Evolutionary conservation across 2,113 vertebrate species (phyloP).

Genomic region (Anseranas semipalmata): DNA sequence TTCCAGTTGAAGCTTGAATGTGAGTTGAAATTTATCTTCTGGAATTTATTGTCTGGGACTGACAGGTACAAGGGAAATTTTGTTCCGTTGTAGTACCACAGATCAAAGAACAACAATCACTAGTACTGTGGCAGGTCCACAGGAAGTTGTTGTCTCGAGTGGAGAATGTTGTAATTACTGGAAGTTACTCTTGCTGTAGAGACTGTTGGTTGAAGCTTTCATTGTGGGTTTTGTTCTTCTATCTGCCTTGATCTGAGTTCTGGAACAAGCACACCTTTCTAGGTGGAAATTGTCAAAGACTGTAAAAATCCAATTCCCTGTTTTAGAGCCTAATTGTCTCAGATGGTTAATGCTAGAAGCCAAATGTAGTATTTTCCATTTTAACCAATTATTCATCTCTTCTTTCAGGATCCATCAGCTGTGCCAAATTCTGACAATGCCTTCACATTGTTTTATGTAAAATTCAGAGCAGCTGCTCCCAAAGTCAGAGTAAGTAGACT

Average conservation of each 20-base stretch:
- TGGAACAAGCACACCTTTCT: background rate
- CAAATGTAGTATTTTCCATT: background rate
- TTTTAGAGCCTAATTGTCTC: background rate
- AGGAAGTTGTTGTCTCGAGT: background rate
- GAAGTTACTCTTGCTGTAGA: background rate
- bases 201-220: background rate
- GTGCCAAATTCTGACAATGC: conserved; percentile 91
- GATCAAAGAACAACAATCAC: background rate
- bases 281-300: background rate
- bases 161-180: background rate
- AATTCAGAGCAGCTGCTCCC: conserved; percentile 94
- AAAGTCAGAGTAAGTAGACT: conserved; percentile 92
- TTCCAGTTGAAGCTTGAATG: background rate
- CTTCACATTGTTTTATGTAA: conserved; percentile 96
- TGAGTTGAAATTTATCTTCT: background rate
- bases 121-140: background rate
- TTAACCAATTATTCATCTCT: conserved; percentile 29
- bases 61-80: background rate
- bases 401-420: conserved; percentile 87
- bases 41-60: background rate
- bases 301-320: background rate
- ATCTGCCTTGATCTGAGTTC: background rate
- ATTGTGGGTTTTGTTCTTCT: background rate
- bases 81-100: background rate
- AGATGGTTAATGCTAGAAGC: background rate